Evolutionary conservation across 2,113 vertebrate genomes (phyloP).

Genomic region (Rhagologus leucostigma): DNA sequence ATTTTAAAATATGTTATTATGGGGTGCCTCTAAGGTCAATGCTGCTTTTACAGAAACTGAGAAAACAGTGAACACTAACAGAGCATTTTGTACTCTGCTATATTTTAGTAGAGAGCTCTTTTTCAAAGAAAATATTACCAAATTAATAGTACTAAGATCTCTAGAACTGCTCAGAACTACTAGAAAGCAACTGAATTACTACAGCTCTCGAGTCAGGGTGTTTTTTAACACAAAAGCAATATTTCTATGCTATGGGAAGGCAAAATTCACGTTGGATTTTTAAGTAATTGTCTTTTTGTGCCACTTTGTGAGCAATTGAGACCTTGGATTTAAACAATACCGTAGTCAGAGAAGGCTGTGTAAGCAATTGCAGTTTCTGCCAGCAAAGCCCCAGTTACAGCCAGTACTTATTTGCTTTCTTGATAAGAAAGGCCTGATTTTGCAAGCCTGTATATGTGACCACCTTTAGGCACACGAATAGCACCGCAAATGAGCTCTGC

Average conservation of each 20-base stretch:
- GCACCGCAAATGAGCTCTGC: not conserved
- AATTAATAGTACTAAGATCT: not conserved
- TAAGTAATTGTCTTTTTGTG: not conserved
- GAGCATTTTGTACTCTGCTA: not conserved
- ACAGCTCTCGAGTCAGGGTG: not conserved
- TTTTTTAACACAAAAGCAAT: not conserved
- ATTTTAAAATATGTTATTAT: not conserved
- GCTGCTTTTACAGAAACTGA: not conserved
- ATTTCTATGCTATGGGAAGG: not conserved
- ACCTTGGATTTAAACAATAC: not conserved
- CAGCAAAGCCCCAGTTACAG: not conserved
- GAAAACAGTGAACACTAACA: not conserved
- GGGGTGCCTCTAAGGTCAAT: not conserved
- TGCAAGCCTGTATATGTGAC: rapidly evolving
- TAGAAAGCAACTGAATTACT: not conserved
- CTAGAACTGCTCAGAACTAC: not conserved
- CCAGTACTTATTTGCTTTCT: not conserved
- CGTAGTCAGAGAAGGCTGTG: not conserved
- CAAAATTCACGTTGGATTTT: not conserved
- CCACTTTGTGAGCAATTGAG: not conserved
- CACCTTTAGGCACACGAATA: rapidly evolving
- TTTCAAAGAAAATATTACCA: not conserved
- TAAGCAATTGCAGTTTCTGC: not conserved
- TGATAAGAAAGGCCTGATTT: not conserved
- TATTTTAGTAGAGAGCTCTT: not conserved